Evolutionary conservation across 1,140 invertebrate species (phyloP).

Genomic region (Cataglyphis hispanica): DNA sequence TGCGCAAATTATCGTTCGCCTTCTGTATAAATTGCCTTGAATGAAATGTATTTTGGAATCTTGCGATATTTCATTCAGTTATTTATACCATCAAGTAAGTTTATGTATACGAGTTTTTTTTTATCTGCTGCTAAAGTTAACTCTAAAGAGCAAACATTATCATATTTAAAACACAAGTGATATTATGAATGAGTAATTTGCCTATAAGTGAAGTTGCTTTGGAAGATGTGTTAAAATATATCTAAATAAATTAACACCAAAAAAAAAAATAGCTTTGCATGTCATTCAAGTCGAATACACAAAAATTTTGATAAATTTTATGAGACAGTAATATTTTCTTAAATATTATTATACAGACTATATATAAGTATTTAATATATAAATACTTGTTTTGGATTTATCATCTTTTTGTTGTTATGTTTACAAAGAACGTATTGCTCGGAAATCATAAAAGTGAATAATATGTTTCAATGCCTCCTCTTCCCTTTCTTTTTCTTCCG

Average conservation of each 20-base stretch:
- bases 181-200: neutral
- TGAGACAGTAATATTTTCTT: neutral
- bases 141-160: neutral
- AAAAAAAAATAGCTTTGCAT: neutral
- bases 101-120: neutral
- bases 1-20: constrained; percentile 13
- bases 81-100: neutral
- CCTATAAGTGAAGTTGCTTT: neutral
- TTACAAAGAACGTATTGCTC: neutral
- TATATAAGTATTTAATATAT: neutral
- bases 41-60: constrained; percentile 25
- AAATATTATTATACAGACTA: neutral
- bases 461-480: neutral
- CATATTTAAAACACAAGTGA: neutral
- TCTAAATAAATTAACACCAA: neutral
- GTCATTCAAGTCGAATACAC: neutral
- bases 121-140: neutral
- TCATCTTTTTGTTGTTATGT: neutral
- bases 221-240: neutral
- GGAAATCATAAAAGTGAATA: neutral
- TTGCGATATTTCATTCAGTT: constrained; percentile 8
- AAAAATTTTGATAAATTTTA: neutral
- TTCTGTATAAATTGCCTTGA: neutral
- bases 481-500: too few relatives aligned
- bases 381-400: neutral